phyloP scores from a whole-genome alignment of 2,113 vertebrate genomes.

The Aptenodytes forsteri region DNA sequence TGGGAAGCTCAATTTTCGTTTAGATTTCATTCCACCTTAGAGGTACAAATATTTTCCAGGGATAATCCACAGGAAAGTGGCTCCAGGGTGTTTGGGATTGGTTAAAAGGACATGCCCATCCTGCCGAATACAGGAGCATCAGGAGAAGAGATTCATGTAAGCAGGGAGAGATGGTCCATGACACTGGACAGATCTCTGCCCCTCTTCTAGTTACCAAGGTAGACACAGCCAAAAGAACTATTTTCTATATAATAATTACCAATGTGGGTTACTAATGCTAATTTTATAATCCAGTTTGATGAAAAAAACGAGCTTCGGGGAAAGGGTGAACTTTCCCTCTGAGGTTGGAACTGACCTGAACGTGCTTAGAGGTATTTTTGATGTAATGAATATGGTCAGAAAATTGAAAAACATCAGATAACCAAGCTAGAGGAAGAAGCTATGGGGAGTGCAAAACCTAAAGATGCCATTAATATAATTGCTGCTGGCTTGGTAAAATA shows the following conservation, averaged over 20 bases:
- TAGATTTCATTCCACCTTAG: not conserved
- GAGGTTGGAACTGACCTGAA: not conserved
- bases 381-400: not conserved
- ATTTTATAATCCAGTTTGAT: constrained; percentile 19
- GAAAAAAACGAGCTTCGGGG: not conserved
- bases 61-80: not conserved
- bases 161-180: not conserved
- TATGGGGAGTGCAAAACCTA: not conserved
- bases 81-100: not conserved
- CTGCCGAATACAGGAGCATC: not conserved
- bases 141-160: not conserved
- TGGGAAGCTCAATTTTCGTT: not conserved
- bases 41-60: not conserved
- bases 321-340: not conserved
- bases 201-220: not conserved
- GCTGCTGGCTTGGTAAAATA: not conserved
- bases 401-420: not conserved
- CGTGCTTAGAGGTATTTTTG: not conserved
- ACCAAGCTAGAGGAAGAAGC: not conserved
- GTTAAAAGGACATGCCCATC: not conserved
- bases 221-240: not conserved
- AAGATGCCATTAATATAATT: not conserved
- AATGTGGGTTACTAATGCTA: not conserved
- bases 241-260: not conserved
- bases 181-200: not conserved